Conservation (phyloP, 2,797 vertebrate species). For the Petrocephalus schoutedeni region DNA sequence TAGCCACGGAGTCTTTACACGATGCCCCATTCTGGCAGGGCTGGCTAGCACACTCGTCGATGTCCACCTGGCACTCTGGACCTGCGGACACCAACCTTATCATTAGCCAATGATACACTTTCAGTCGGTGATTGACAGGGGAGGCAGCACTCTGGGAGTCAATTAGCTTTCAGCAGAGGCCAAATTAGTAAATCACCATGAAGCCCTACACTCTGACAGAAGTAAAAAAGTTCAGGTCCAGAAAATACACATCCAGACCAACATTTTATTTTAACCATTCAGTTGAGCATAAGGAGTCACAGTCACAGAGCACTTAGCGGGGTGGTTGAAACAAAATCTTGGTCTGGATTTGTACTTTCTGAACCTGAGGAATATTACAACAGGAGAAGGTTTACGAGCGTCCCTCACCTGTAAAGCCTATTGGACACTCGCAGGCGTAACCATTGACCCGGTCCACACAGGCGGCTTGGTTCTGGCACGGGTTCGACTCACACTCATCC, state of each 20-base stretch:
- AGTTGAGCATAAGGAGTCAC: background rate
- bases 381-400: background rate
- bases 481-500: conserved; percentile 77
- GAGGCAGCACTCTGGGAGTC: background rate
- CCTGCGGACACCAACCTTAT: conserved; percentile 55
- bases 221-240: background rate
- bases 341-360: background rate
- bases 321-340: background rate
- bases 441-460: conserved; percentile 72
- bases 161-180: background rate
- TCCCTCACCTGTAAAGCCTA: conserved; percentile 74
- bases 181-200: background rate
- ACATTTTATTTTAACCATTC: background rate
- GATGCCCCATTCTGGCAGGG: conserved; percentile 80
- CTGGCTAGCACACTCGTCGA: conserved; percentile 78
- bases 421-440: conserved; percentile 69
- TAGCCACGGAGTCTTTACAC: conserved; percentile 73
- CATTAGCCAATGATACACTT: background rate
- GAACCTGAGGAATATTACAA: background rate
- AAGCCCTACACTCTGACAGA: background rate
- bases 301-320: background rate
- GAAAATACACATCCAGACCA: background rate
- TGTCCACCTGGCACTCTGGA: conserved; percentile 71
- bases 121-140: background rate
- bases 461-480: conserved; percentile 72